Evolutionary conservation across 2,888 invertebrate species (phyloP), one percentile per base, ranked within the genome.

Genomic region (Andrena bicolor): DNA sequence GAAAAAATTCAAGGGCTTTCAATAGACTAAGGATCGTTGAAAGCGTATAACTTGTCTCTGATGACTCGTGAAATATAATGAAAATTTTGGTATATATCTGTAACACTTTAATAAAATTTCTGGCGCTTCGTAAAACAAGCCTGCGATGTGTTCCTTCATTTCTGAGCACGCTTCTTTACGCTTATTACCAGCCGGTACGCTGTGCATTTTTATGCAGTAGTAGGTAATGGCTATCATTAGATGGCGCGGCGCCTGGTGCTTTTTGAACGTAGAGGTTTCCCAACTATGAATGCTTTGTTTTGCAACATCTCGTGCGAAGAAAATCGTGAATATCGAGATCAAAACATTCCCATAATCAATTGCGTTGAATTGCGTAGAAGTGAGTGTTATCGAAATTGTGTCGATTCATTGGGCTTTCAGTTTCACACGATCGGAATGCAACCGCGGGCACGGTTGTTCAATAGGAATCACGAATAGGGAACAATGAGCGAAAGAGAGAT

Each of bases 51-150:
- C 30, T 56, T 35, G 32, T 73, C 65, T 41, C 10, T 48, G 48
- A 66, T 41, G 51, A 66, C 66, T 77, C 74, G 60, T 35, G 32
- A 61, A 74, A 60, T 30, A 51, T 41, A 66, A 66, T 23, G n/a
- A 53, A 61, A 49, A 53, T 74, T 77, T 77, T 74, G 74, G 51
- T 63, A 63, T 61, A 32, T 61, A 16, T 63, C 63, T 63, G 41
- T 63, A 66, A 74, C 8, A 66, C 20, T 53, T 76, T 66, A 77
- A 77, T 77, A 77, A 76, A 76, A 73, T n/a, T 63, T 73, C 20
- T 64, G 64, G 48, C 64, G 76, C 72, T 76, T 76, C 76, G 56
- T 58, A 32, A 76, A 76, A 76, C 20, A 28, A 51, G 32, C 23
- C 70, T 49, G 30, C 58, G 26, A 16, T 13, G 26, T n/a, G 3